Base-by-base conservation (phyloP, 64 coral and sea anemone species). In the Dendronephthya gigantea region DNA sequence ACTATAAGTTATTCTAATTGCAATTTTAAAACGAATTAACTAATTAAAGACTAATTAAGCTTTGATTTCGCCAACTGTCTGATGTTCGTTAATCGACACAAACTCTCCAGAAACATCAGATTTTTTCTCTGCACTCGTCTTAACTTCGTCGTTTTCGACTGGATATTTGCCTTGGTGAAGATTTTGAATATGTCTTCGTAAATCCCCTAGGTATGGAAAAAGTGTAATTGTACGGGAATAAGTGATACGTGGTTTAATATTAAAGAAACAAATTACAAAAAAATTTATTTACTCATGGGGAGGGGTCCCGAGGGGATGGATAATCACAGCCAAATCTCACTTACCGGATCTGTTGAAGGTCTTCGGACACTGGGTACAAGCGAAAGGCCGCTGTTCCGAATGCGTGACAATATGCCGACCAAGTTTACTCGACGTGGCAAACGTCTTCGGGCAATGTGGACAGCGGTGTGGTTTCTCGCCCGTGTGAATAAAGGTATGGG, bases 381-480 rank as follows among this genome's bases (percentile, higher is more conserved):
- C 47, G 82, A 69, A 93, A 25, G 91, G 91, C 22, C 91, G 70
- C 83, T 90, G 88, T 49, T 93, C 91, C 23, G 91, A 90, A 59
- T 93, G 91, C 10, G 91, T 93, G 25, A 93, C 91, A 83, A 93
- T 93, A 50, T 93, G 91, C 25, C 91, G 70, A 7, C 91, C 91
- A 37, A 93, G 81, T 84, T 93, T 93, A 84, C 91, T 93, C 49
- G 91, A 93, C 9, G 91, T 93, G 30, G 91, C 91, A 90, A 93
- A 93, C 9, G 91, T 93, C 81, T 93, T 93, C 0, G 91, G 83
- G 10, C 91, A 93, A 40, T 93, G 91, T 9, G 91, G 91, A 65
- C 91, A 93, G 56, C 89, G 89, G 56, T 93, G 91, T 9, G 91
- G 91, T 35, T 93, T 93, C 37, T 93, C 91, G 17, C 91, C 91